Percentiles rank a stretch among this genome's conserved stretches.
phyloP scores from a whole-genome alignment of 2,113 vertebrate genomes.

The Menidia beryllina region DNA sequence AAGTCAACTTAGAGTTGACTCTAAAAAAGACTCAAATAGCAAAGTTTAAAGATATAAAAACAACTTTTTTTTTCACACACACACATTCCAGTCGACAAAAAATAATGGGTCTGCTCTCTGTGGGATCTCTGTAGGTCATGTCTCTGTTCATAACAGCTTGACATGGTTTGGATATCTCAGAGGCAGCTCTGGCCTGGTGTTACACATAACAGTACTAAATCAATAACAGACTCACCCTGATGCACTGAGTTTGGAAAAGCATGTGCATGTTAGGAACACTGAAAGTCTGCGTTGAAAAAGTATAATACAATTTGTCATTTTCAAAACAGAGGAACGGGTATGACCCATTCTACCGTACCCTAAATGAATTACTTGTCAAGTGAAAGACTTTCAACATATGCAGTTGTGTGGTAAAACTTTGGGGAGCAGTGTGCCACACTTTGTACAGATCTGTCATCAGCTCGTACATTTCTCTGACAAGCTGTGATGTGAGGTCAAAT shows the following conservation, averaged over 20 bases:
- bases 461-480: conserved; percentile 35
- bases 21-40: not conserved
- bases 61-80: too few relatives aligned
- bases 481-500: conserved; percentile 52
- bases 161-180: not conserved
- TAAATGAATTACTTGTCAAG: too few relatives aligned
- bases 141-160: not conserved
- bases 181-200: too few relatives aligned
- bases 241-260: not conserved
- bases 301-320: not conserved
- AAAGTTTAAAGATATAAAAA: not conserved
- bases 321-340: not conserved
- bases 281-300: not conserved
- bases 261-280: not conserved
- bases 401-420: conserved; percentile 36
- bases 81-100: too few relatives aligned
- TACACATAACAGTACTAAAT: not conserved
- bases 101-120: not conserved
- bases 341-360: too few relatives aligned
- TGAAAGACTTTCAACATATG: conserved; percentile 46
- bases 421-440: conserved; percentile 42
- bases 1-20: not conserved
- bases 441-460: conserved; percentile 41
- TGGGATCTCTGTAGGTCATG: too few relatives aligned
- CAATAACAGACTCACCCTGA: not conserved